A percentile compares a stretch with the other conserved stretches of the same genome.
Conservation (phyloP, 1,140 invertebrate species). For the Drosophila micromelanica region DNA sequence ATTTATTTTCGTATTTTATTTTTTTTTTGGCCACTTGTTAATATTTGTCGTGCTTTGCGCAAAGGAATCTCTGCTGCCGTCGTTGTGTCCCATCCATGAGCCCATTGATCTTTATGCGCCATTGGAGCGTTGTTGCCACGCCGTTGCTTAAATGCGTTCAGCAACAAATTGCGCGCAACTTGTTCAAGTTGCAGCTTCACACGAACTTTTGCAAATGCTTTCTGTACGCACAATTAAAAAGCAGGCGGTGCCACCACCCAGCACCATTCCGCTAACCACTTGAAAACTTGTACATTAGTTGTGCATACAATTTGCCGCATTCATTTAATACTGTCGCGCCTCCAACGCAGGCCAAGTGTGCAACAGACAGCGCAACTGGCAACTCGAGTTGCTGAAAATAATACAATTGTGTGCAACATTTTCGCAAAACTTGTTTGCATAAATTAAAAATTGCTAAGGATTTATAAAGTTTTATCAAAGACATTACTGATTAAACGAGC, state of each 20-base stretch:
- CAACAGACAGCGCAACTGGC: conserved; percentile 26
- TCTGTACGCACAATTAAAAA: conserved; percentile 75
- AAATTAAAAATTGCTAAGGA: not conserved
- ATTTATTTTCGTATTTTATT: not conserved
- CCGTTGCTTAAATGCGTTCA: conserved; percentile 58
- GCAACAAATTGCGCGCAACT: conserved; percentile 71
- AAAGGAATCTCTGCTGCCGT: conserved; percentile 39
- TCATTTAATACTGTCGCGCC: conserved; percentile 45
- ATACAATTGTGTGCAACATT: conserved; percentile 1
- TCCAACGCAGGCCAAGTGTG: conserved; percentile 24
- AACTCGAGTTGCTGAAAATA: not conserved
- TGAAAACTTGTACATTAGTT: conserved; percentile 51
- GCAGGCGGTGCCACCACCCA: conserved; percentile 11
- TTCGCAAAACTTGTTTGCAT: conserved; percentile 4
- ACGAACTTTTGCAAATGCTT: conserved; percentile 66
- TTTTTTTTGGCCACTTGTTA: conserved; percentile 46
- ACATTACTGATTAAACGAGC: too few relatives aligned
- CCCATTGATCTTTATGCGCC: conserved; percentile 66
- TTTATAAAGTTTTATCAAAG: too few relatives aligned
- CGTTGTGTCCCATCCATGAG: not conserved
- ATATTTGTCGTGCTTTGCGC: conserved; percentile 74
- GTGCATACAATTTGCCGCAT: conserved; percentile 46
- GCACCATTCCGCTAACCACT: conserved; percentile 12
- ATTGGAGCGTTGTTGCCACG: conserved; percentile 54
- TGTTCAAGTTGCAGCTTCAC: conserved; percentile 63